Evolutionary conservation across 2,797 vertebrate species (phyloP).

Genomic region (Chelidonichthys spinosus): DNA sequence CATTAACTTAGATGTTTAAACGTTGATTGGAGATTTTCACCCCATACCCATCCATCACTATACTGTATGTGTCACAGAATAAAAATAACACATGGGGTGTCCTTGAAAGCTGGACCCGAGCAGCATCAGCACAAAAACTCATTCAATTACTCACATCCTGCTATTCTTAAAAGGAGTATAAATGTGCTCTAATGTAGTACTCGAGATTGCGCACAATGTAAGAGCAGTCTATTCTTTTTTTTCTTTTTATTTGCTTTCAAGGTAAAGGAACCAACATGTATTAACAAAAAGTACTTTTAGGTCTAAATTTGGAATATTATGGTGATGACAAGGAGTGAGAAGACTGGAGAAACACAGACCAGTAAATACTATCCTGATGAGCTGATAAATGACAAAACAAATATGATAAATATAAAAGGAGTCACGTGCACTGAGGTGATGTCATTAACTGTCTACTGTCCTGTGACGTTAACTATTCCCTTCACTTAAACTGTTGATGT

Average conservation of each 20-base stretch:
- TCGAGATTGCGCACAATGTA: background rate
- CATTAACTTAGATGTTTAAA: background rate
- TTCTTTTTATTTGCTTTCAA: slow-evolving; percentile 1
- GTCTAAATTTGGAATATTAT: background rate
- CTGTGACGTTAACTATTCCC: background rate
- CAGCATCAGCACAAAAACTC: slow-evolving; percentile 12
- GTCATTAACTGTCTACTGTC: background rate
- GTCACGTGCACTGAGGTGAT: too few relatives aligned
- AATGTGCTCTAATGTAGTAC: background rate
- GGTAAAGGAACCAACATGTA: background rate
- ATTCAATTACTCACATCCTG: slow-evolving; percentile 37
- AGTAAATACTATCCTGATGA: background rate
- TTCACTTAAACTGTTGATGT: background rate
- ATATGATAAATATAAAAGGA: too few relatives aligned
- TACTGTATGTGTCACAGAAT: background rate
- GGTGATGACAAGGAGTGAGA: slow-evolving; percentile 2
- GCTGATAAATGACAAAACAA: too few relatives aligned
- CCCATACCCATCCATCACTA: accelerated
- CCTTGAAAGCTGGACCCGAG: background rate
- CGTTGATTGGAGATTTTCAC: background rate
- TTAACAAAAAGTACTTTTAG: background rate
- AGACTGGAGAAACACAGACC: background rate
- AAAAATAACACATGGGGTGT: background rate
- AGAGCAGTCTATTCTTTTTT: background rate
- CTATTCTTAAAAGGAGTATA: slow-evolving; percentile 13